Conservation (phyloP, 1,140 invertebrate species). For the Platyscapa corneri region DNA sequence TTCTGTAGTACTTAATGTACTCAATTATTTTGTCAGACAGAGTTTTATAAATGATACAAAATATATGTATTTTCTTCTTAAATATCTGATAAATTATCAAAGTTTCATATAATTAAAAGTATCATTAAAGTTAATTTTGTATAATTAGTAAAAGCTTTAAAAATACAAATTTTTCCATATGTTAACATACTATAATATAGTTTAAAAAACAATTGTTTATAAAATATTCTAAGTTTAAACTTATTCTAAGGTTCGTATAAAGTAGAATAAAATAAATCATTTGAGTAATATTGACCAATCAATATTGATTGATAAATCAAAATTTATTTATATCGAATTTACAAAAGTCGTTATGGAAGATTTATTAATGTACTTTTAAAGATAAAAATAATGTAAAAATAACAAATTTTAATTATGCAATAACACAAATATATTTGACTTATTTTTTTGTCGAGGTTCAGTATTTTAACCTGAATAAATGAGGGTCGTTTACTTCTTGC, state of each 20-base stretch:
- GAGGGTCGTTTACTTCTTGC: slow-evolving; percentile 1
- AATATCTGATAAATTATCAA: no score
- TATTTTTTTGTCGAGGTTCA: background rate
- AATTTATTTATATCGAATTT: background rate
- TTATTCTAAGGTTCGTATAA: background rate
- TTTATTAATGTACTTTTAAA: background rate
- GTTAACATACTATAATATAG: no score
- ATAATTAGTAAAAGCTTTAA: background rate
- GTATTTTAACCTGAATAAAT: background rate
- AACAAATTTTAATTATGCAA: slow-evolving; percentile 31
- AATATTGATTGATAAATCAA: no score
- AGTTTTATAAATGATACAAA: no score
- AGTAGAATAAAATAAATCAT: background rate
- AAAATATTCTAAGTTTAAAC: no score
- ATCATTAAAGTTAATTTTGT: background rate
- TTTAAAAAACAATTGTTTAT: no score
- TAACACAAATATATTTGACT: background rate
- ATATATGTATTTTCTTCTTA: no score
- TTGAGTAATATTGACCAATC: no score
- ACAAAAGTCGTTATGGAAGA: background rate
- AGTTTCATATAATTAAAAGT: no score
- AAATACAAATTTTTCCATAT: background rate
- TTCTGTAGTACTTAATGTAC: no score
- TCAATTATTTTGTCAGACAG: no score
- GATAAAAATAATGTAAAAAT: slow-evolving; percentile 3